A percentile compares a stretch with the other conserved stretches of the same genome.
These are phyloP conservation scores for Alectoris magna DNA, from an alignment of 2,797 vertebrate species.

Conservation along the genomic window DNA sequence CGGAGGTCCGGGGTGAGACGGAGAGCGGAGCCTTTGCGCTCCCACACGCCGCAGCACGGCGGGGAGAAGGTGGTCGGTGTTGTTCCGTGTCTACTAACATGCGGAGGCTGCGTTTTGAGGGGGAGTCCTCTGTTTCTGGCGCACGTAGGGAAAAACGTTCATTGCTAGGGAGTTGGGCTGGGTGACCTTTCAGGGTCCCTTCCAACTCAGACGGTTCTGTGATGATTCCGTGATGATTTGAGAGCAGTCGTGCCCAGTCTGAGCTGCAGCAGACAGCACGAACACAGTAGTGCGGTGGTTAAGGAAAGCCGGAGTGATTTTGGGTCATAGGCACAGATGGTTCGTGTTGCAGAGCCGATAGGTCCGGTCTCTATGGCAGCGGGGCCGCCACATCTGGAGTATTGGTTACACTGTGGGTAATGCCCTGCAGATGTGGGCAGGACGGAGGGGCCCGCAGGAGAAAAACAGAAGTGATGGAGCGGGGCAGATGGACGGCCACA, in stretches of 20 bases:
- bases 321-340: slow-evolving; percentile 63
- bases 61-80: neutral
- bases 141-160: neutral
- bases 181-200: too few species aligned
- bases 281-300: neutral
- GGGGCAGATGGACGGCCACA: slow-evolving; percentile 20
- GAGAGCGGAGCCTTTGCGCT: neutral
- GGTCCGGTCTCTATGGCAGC: slow-evolving; percentile 65
- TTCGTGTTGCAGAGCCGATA: slow-evolving; percentile 64
- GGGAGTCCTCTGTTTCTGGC: slow-evolving; percentile 7
- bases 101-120: neutral
- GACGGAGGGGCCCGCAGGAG: slow-evolving; percentile 8
- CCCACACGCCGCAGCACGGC: accelerated
- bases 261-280: neutral
- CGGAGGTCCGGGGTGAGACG: neutral
- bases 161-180: too few species aligned
- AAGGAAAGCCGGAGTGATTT: slow-evolving; percentile 49
- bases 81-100: neutral
- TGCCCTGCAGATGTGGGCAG: slow-evolving; percentile 68
- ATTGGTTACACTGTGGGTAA: slow-evolving; percentile 71
- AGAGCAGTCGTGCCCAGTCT: neutral
- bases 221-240: neutral
- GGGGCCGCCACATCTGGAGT: slow-evolving; percentile 63
- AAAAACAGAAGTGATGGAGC: slow-evolving; percentile 30
- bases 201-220: too few species aligned